phyloP scores from a whole-genome alignment of 92 coral and sea anemone species.

The Paragorgia papillata region DNA sequence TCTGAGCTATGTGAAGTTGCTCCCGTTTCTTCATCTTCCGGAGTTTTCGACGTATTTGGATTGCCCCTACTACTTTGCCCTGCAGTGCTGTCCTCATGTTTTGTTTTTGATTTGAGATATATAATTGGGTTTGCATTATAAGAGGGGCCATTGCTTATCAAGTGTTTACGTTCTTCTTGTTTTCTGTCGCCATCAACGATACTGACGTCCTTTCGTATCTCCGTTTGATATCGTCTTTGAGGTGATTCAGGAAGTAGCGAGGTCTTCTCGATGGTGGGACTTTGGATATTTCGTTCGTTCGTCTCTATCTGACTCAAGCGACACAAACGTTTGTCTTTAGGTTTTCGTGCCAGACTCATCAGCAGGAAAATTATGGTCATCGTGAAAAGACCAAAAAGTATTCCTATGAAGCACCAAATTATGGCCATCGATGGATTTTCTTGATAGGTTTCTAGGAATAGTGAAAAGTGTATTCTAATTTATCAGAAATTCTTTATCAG shows the following conservation, averaged over 20 bases:
- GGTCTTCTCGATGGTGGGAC: conserved; percentile 21
- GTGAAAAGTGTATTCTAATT: background rate
- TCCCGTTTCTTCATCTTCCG: too few relatives aligned
- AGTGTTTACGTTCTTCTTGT: conserved; percentile 11
- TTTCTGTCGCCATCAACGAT: background rate
- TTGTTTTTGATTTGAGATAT: too few relatives aligned
- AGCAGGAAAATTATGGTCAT: conserved; percentile 7
- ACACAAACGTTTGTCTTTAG: conserved; percentile 1
- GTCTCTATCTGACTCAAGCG: conserved; percentile 23
- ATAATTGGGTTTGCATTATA: too few relatives aligned
- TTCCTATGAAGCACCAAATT: conserved; percentile 36
- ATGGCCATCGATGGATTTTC: conserved; percentile 37
- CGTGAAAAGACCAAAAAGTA: conserved; percentile 20
- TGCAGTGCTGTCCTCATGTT: too few relatives aligned
- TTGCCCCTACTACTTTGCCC: too few relatives aligned
- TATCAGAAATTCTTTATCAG: too few relatives aligned
- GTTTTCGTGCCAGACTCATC: background rate
- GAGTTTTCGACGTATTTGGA: too few relatives aligned
- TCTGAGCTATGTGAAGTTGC: too few relatives aligned
- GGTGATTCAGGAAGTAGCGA: conserved; percentile 13
- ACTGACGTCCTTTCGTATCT: background rate
- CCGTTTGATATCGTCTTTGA: background rate
- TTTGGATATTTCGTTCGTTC: background rate
- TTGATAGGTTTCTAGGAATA: conserved; percentile 13
- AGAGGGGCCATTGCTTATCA: too few relatives aligned